Base-by-base conservation (phyloP, 2,113 vertebrate species). In the Argyrosomus japonicus region DNA sequence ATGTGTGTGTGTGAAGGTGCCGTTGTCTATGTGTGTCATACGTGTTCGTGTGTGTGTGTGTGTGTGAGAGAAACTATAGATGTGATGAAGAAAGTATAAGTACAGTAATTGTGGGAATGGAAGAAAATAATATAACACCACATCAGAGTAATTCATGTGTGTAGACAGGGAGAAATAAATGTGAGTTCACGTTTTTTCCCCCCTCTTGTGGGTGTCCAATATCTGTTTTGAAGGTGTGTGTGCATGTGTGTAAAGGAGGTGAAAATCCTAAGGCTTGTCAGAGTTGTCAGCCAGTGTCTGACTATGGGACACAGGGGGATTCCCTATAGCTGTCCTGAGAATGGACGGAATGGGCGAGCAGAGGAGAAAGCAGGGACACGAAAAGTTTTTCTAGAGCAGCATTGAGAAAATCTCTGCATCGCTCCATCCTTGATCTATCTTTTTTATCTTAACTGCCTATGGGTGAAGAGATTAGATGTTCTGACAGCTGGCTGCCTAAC, bases 231-330 rank as follows among this genome's bases (percentile, higher is more conserved):
- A 53, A 57, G 51, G 61, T 67, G 75, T 74, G 68, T 77, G 68
- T 67, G 63, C 61, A 56, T 81, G 76, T 87, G 67, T 83, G 78
- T 76, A 70, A 84, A 84, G 87, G 67, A 77, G 82, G 80, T 86
- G 83, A 87, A 89, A 91, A 89, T 87, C 80, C 73, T 78, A 58
- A 54, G 50, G 85, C 87, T 85, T 74, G 88, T 88, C 78, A 88
- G 70, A 89, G 68, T 81, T 85, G 83, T 88, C 79, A 87, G 72
- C 36, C 72, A 25, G 58, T 73, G 82, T 86, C 60, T 87, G 84
- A 87, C 62, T 78, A 83, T 71, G 45, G 76, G 83, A 84, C 80
- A 84, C 47, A 73, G 19, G 58, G 69, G 77, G 48, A 40, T 25
- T 56, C 75, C 70, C 60, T 77, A 57, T 74, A 70, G 77, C 43